Evolutionary conservation across 2,888 invertebrate genomes (phyloP), one percentile per base, ranked within the genome.

Genomic region (Strigamia transsilvanica): DNA sequence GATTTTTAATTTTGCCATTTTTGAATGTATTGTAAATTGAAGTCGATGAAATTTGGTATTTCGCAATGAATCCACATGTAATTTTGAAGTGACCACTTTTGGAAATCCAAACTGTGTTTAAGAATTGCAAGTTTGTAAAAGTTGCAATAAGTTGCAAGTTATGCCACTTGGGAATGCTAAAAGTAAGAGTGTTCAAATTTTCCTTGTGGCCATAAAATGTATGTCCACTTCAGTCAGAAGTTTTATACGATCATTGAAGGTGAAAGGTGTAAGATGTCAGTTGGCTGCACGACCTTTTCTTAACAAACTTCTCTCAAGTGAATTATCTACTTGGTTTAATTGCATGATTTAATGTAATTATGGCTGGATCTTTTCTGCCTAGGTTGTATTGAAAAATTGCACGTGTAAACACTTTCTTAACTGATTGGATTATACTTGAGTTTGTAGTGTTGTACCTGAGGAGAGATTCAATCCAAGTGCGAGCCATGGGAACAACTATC

Each of bases 251-350:
- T 66, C 61, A 66, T 66, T 66, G 61, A 66, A 66, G 61, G 61
- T 66, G 61, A 66, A 66, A 23, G 61, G 61, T 15, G 61, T 66
- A 66, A 66, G 61, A 66, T 66, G 61, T 66, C 61, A 66, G 61
- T 66, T 66, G 18, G 61, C 61, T 66, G 61, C 7, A 12, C 18
- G 61, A 66, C 61, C 61, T 23, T 66, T 66, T 23, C 23, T 66
- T 66, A 66, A 66, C 61, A 66, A 66, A 66, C 61, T 66, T 66
- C 61, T 66, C 61, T 66, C 61, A 18, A 66, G 61, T 66, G 61
- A 66, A 66, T 66, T 66, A 66, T 66, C 61, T 66, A 21, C 61
- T 66, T 23, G 61, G 61, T 66, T 66, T 66, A 66, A 66, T 66
- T 66, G 61, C 61, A 66, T 21, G 21, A 66, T 66, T 66, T 66